phyloP scores from a whole-genome alignment of 2,888 invertebrate species.

The Dryomyza anilis region DNA sequence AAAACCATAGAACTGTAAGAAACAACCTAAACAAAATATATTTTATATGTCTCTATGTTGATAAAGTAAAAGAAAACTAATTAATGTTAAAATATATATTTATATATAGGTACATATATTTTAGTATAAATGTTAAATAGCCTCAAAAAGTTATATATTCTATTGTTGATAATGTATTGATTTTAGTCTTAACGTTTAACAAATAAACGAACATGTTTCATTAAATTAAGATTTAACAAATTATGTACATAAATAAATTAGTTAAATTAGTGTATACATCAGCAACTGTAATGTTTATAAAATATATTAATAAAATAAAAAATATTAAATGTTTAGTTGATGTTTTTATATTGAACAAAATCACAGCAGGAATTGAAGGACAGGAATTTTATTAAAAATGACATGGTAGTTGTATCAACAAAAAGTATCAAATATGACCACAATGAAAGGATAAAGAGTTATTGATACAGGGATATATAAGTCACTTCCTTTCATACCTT shows the following conservation, averaged over 20 bases:
- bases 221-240: not conserved
- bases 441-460: too few relatives aligned
- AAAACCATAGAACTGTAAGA: too few relatives aligned
- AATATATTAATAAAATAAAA: not conserved
- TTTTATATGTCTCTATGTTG: constrained; percentile 27
- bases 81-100: constrained; percentile 9
- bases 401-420: not conserved
- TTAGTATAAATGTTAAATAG: constrained; percentile 9
- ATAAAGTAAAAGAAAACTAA: constrained; percentile 12
- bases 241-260: constrained; percentile 16
- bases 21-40: too few relatives aligned
- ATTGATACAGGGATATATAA: too few relatives aligned
- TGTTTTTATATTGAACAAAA: not conserved
- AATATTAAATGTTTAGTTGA: constrained; percentile 8
- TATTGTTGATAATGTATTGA: constrained; percentile 23
- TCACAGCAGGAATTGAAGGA: too few relatives aligned
- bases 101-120: constrained; percentile 16
- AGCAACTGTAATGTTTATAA: not conserved
- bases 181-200: constrained; percentile 3
- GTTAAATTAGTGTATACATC: not conserved
- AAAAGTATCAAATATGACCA: not conserved
- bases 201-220: not conserved
- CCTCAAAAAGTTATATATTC: not conserved
- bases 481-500: too few relatives aligned
- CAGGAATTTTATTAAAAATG: too few relatives aligned